phyloP scores from a whole-genome alignment of 2,888 invertebrate genomes.

The Cyrtodaria siliqua region DNA sequence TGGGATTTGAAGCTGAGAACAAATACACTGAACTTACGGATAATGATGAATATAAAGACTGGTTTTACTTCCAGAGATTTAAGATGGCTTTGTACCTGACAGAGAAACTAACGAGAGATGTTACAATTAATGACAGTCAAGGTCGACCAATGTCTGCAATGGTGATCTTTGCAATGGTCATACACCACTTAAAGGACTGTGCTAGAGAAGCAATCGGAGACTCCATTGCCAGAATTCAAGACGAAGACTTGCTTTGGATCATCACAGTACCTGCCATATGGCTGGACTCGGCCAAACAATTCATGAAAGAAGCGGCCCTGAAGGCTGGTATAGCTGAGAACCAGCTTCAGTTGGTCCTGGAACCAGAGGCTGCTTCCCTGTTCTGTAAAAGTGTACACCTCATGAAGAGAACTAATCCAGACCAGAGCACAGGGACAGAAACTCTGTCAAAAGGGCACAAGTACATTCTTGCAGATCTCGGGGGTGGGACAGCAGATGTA shows the following conservation, averaged over 20 bases:
- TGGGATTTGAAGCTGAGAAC: conserved; percentile 47
- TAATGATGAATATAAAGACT: conserved; percentile 26
- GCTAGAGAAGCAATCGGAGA: conserved; percentile 3
- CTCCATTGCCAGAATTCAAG: conserved; percentile 9
- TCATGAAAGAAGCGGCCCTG: conserved; percentile 42
- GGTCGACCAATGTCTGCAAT: conserved; percentile 34
- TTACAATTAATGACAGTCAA: conserved; percentile 22
- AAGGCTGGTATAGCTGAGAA: conserved; percentile 39
- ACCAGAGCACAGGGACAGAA: background rate
- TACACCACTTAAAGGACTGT: conserved; percentile 15
- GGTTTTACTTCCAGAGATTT: conserved; percentile 43
- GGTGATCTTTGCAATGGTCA: conserved; percentile 22
- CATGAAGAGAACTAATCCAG: background rate
- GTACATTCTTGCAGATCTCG: conserved; percentile 42
- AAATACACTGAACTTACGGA: conserved; percentile 27
- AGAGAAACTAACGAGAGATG: conserved; percentile 15
- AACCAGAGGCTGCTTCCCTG: conserved; percentile 54
- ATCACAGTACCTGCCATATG: conserved; percentile 44
- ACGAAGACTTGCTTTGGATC: conserved; percentile 32
- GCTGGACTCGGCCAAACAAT: conserved; percentile 43
- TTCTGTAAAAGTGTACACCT: conserved; percentile 17
- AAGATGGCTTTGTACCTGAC: conserved; percentile 42
- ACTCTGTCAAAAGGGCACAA: conserved; percentile 16
- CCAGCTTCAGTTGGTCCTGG: conserved; percentile 29
- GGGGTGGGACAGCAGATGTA: conserved; percentile 37